Evolutionary conservation across 2,113 vertebrate genomes (phyloP).

Genomic region (Burhinus bistriatus): DNA sequence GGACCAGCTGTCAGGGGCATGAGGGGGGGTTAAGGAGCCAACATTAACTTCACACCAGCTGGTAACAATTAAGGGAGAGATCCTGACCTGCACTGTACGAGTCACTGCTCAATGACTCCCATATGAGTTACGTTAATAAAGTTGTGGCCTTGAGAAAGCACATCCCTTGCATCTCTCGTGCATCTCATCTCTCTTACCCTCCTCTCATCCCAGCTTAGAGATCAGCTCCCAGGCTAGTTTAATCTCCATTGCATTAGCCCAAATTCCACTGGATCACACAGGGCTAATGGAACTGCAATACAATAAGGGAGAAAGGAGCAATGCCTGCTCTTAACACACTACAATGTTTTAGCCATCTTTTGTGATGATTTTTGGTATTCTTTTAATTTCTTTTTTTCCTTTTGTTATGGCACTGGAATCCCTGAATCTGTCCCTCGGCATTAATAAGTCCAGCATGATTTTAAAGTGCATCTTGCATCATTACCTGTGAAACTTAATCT

Average conservation of each 20-base stretch:
- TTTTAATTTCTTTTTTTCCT: not conserved
- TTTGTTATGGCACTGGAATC: not conserved
- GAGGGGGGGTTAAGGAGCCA: not conserved
- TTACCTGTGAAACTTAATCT: not conserved
- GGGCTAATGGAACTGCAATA: not conserved
- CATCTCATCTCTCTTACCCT: not conserved
- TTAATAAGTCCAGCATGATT: not conserved
- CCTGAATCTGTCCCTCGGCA: not conserved
- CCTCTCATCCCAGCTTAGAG: not conserved
- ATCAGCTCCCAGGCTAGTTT: not conserved
- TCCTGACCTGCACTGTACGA: constrained; percentile 35
- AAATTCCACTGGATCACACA: not conserved
- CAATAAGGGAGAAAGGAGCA: not conserved
- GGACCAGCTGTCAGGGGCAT: not conserved
- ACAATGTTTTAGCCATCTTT: not conserved
- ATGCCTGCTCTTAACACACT: not conserved
- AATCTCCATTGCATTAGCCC: not conserved
- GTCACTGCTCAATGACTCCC: constrained; percentile 37
- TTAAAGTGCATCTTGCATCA: not conserved
- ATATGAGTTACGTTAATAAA: constrained; percentile 40
- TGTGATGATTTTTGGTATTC: not conserved
- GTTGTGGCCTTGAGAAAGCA: not conserved
- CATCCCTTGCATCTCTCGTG: not conserved
- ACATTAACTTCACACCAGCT: not conserved
- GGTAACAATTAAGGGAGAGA: constrained; percentile 22